Conservation (phyloP, 1,140 invertebrate species). For the Drosophila takahashii region DNA sequence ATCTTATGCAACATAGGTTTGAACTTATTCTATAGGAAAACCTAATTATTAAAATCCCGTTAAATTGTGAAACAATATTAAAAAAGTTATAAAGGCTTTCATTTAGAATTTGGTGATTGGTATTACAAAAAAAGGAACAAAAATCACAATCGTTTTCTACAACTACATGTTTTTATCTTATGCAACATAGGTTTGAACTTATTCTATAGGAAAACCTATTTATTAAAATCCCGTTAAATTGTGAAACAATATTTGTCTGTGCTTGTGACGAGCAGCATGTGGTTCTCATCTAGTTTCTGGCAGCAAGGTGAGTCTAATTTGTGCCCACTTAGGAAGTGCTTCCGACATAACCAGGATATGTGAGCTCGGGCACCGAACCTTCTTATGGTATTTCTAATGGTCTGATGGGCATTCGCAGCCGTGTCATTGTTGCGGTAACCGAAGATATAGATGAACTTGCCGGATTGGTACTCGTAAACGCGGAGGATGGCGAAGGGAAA, state of each 20-base stretch:
- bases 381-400: slow-evolving; percentile 2
- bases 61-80: slow-evolving; percentile 15
- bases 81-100: no score
- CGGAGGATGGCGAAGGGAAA: slow-evolving; percentile 22
- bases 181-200: not conserved
- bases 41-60: not conserved
- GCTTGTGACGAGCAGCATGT: no score
- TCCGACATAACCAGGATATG: slow-evolving; percentile 35
- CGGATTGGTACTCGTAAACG: slow-evolving; percentile 16
- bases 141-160: not conserved
- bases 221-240: not conserved
- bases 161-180: no score
- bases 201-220: not conserved
- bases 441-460: slow-evolving; percentile 27
- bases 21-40: not conserved
- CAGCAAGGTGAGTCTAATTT: slow-evolving; percentile 19
- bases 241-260: slow-evolving; percentile 6
- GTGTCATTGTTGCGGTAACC: slow-evolving; percentile 47
- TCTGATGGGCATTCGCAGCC: slow-evolving; percentile 34
- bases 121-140: no score
- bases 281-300: slow-evolving; percentile 4
- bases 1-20: not conserved
- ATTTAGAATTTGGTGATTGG: no score
- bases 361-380: slow-evolving; percentile 26
- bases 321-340: not conserved